These are phyloP conservation scores for Arctia plantaginis DNA, from an alignment of 2,888 invertebrate genomes.

Conservation along the genomic window DNA sequence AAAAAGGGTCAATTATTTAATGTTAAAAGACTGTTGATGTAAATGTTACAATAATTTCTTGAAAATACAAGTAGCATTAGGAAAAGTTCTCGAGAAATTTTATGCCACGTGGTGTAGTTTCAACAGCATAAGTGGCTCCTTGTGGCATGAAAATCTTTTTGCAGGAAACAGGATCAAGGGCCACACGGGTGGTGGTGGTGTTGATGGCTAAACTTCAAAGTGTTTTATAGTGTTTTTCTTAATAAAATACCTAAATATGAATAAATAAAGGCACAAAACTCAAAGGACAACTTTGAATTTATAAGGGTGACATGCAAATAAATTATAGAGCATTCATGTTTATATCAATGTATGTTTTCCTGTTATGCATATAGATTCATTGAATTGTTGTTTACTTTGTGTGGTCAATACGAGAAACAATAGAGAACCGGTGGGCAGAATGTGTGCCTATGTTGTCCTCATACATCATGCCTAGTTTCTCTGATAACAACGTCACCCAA, in stretches of 20 bases:
- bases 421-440: constrained; percentile 23
- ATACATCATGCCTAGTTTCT: constrained; percentile 41
- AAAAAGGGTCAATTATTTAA: neutral
- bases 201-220: neutral
- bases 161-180: neutral
- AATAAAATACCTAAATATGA: neutral
- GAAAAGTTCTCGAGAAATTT: neutral
- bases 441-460: constrained; percentile 7
- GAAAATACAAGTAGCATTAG: neutral
- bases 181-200: neutral
- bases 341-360: constrained; percentile 49
- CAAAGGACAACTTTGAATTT: neutral
- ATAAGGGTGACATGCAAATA: constrained; percentile 25
- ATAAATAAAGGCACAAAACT: neutral
- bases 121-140: neutral
- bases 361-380: constrained; percentile 46
- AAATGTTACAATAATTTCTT: neutral
- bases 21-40: too few relatives aligned
- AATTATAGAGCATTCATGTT: constrained; percentile 44
- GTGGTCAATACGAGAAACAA: constrained; percentile 27
- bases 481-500: constrained; percentile 53
- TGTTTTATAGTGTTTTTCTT: neutral
- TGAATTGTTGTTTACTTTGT: constrained; percentile 39
- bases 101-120: neutral
- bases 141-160: neutral